Percentiles rank a stretch among this genome's conserved stretches.
These are phyloP conservation scores for Setophaga coronata DNA, from an alignment of 2,113 vertebrate genomes.

Conservation along the genomic window DNA sequence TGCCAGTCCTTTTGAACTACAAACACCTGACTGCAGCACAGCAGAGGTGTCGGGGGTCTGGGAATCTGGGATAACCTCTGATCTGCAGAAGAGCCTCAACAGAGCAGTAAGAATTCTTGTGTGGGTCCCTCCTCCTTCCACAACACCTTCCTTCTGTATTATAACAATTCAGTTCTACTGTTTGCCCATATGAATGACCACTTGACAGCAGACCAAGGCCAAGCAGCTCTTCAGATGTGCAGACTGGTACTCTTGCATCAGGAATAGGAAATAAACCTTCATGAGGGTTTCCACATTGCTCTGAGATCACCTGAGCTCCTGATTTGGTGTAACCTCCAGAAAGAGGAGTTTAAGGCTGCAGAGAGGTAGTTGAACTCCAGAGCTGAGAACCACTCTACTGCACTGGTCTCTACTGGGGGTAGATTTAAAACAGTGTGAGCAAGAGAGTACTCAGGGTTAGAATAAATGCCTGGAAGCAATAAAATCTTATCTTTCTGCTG, in stretches of 20 bases:
- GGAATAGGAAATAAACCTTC: not conserved
- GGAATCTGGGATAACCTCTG: not conserved
- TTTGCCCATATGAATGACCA: not conserved
- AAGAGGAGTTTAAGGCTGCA: not conserved
- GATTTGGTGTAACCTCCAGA: not conserved
- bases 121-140: not conserved
- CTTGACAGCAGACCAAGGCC: not conserved
- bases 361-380: not conserved
- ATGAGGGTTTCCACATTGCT: not conserved
- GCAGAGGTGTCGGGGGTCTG: rapidly evolving
- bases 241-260: not conserved
- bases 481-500: not conserved
- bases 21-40: not conserved
- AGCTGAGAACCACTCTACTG: not conserved
- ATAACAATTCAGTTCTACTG: not conserved
- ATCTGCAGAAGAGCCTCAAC: not conserved
- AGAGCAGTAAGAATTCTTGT: not conserved
- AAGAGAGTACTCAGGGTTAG: not conserved
- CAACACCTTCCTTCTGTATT: not conserved
- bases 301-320: not conserved
- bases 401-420: rapidly evolving
- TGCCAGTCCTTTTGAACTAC: not conserved
- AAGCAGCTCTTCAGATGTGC: not conserved
- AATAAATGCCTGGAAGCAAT: not conserved
- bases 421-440: not conserved